Percentiles rank a stretch among this genome's conserved stretches.
These are phyloP conservation scores for Drosophila melanogaster DNA, from an alignment of 1,140 invertebrate genomes.

Conservation along the genomic window Release_6_plus_ISO1_MT NC_004354.4:3985501-3986000, in stretches of 20 bases:
- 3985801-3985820: slow-evolving; percentile 43
- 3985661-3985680: slow-evolving; percentile 15
- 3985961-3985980: not conserved
- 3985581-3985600: too few species aligned
- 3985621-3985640: not conserved
- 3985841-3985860: slow-evolving; percentile 35
- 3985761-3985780: slow-evolving; percentile 36
- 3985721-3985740: slow-evolving; percentile 67
- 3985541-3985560: not conserved
- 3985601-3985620: not conserved
- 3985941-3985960: slow-evolving; percentile 1
- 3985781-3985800: slow-evolving; percentile 10
- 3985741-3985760: slow-evolving; percentile 64
- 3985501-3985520: not conserved
- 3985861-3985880: slow-evolving; percentile 77
- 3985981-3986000: not conserved
- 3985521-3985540: not conserved
- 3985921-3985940: slow-evolving; percentile 75
- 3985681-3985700: slow-evolving; percentile 42
- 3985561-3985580: too few species aligned
- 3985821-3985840: slow-evolving; percentile 50
- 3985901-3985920: slow-evolving; percentile 82
- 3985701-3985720: slow-evolving; percentile 47
- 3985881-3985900: slow-evolving; percentile 83
- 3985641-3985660: slow-evolving; percentile 21